A percentile compares a stretch with the other conserved stretches of the same genome.
These are phyloP conservation scores for Nematolebias whitei DNA, from an alignment of 2,113 vertebrate genomes.

Conservation along the genomic window DNA sequence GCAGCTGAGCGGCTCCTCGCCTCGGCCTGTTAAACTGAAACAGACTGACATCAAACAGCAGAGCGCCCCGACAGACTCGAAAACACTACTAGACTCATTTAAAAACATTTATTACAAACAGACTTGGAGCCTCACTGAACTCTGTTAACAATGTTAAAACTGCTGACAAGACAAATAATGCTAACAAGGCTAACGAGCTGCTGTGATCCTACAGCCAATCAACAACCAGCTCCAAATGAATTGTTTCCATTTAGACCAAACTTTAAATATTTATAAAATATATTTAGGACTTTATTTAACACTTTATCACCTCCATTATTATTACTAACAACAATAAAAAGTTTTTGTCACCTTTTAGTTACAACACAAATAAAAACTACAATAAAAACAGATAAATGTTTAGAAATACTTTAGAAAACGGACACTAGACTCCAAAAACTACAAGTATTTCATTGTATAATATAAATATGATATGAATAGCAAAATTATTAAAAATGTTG, in stretches of 20 bases:
- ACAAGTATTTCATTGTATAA: too few species aligned
- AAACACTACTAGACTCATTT: too few species aligned
- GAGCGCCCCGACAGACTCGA: background rate
- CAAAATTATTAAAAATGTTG: too few species aligned
- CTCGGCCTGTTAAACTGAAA: slow-evolving; percentile 27
- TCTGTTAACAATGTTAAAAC: slow-evolving; percentile 17
- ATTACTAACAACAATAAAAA: slow-evolving; percentile 5
- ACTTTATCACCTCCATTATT: background rate
- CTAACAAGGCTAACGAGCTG: background rate
- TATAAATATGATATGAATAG: background rate
- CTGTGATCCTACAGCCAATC: slow-evolving; percentile 17
- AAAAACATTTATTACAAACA: slow-evolving; percentile 1
- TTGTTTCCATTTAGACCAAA: background rate
- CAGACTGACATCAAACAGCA: slow-evolving; percentile 22
- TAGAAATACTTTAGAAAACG: too few species aligned
- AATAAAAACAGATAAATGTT: background rate
- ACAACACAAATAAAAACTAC: background rate
- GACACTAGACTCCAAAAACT: too few species aligned
- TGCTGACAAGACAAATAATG: background rate
- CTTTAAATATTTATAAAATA: background rate
- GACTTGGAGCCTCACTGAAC: background rate
- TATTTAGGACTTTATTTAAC: too few species aligned
- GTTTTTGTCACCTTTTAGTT: background rate
- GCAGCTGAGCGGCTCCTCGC: slow-evolving; percentile 13
- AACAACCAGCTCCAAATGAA: background rate